These are phyloP conservation scores for Stictocephala bisonia DNA, from an alignment of 2,888 invertebrate genomes.

Conservation along the genomic window DNA sequence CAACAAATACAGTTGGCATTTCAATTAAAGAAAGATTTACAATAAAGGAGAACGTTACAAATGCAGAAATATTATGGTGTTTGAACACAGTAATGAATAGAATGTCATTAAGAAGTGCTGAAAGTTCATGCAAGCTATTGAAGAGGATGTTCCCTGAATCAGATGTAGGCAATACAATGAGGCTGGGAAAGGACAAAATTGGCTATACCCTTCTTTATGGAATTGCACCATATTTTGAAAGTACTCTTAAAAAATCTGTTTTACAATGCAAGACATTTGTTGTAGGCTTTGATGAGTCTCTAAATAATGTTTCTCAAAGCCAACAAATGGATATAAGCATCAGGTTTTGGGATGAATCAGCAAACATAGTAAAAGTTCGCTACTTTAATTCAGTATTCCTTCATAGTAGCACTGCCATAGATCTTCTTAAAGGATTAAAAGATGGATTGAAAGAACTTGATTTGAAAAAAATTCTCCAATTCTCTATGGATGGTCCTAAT, in stretches of 20 bases:
- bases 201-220: constrained; percentile 29
- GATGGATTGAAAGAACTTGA: constrained; percentile 19
- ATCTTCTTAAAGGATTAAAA: constrained; percentile 8
- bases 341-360: constrained; percentile 39
- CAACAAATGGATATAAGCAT: constrained; percentile 46
- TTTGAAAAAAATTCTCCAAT: constrained; percentile 35
- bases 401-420: neutral
- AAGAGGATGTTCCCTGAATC: constrained; percentile 2
- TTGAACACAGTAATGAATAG: neutral
- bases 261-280: neutral
- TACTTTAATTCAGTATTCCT: constrained; percentile 44
- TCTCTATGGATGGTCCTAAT: constrained; percentile 49
- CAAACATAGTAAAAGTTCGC: constrained; percentile 25
- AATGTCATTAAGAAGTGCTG: neutral
- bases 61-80: constrained; percentile 27
- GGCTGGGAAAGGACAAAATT: constrained; percentile 3
- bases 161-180: neutral
- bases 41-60: constrained; percentile 14
- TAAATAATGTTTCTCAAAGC: constrained; percentile 37
- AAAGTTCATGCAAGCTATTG: neutral
- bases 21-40: constrained; percentile 19
- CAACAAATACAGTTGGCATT: too few relatives aligned
- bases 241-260: neutral
- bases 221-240: constrained; percentile 29
- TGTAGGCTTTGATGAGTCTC: constrained; percentile 45